phyloP scores from a whole-genome alignment of 2,888 invertebrate genomes.

The Papilio demoleus region DNA sequence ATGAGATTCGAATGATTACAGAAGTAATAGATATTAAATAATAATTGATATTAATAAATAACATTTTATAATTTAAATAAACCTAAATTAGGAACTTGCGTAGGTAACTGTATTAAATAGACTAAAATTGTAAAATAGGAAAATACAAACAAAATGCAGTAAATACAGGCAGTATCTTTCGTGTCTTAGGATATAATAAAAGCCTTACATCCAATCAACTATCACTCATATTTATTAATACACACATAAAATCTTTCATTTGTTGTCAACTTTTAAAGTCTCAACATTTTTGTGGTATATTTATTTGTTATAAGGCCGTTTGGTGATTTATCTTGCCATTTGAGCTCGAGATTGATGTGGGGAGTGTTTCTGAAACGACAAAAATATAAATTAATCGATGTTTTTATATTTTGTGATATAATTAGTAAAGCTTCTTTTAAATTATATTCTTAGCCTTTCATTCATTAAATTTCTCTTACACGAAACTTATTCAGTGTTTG shows the following conservation, averaged over 20 bases:
- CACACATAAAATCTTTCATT: slow-evolving; percentile 3
- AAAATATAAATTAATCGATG: slow-evolving; percentile 37
- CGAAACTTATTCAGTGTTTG: background rate
- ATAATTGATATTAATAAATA: slow-evolving; percentile 31
- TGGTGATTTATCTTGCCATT: slow-evolving; percentile 51
- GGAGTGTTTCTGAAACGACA: slow-evolving; percentile 58
- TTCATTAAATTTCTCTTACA: background rate
- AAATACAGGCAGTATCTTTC: slow-evolving; percentile 32
- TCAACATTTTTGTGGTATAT: slow-evolving; percentile 14
- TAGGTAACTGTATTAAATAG: slow-evolving; percentile 41
- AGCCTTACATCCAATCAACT: background rate
- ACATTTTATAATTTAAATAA: slow-evolving; percentile 36
- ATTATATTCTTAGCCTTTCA: background rate
- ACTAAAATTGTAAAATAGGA: slow-evolving; percentile 31
- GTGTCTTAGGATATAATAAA: slow-evolving; percentile 1
- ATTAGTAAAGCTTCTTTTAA: background rate
- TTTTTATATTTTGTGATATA: background rate
- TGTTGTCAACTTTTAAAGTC: background rate
- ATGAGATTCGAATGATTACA: slow-evolving; percentile 36
- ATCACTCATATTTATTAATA: background rate
- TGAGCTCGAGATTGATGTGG: slow-evolving; percentile 50
- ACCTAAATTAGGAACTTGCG: slow-evolving; percentile 47
- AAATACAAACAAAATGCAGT: slow-evolving; percentile 37
- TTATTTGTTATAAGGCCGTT: slow-evolving; percentile 52
- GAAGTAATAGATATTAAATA: slow-evolving; percentile 21